These are phyloP conservation scores for Vulpes lagopus DNA, from an alignment of 2,113 vertebrate species.

Conservation along the genomic window DNA sequence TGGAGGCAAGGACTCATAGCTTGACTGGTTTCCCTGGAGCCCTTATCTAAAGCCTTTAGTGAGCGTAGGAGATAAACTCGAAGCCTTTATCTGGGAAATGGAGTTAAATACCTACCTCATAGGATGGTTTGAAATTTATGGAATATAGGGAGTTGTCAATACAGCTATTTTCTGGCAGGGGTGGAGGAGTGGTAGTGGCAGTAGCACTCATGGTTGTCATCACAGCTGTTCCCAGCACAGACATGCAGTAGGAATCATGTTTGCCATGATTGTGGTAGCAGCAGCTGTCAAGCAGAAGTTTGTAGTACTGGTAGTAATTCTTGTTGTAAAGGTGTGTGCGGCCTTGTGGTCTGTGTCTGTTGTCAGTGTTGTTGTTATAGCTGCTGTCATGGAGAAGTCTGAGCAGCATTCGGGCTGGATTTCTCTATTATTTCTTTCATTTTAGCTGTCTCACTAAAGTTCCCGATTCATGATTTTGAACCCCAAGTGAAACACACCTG, in stretches of 20 bases:
- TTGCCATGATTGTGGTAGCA: not conserved
- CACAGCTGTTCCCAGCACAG: accelerated
- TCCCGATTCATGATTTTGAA: not conserved
- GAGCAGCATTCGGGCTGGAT: not conserved
- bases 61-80: not conserved
- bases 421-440: not conserved
- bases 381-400: not conserved
- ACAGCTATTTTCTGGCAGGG: not conserved
- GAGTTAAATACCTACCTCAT: not conserved
- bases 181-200: not conserved
- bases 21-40: too few relatives aligned
- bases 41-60: not conserved
- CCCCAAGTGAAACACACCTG: not conserved
- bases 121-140: not conserved
- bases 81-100: not conserved
- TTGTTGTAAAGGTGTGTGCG: not conserved
- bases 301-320: accelerated
- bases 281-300: not conserved
- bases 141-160: not conserved
- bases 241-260: accelerated
- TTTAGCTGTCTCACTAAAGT: not conserved
- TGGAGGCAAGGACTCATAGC: not conserved
- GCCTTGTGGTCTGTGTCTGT: not conserved
- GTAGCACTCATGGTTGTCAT: too few relatives aligned
- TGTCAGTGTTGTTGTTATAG: not conserved